Evolutionary conservation across 2,888 invertebrate species (phyloP).

Genomic region (Nomada hirtipes): DNA sequence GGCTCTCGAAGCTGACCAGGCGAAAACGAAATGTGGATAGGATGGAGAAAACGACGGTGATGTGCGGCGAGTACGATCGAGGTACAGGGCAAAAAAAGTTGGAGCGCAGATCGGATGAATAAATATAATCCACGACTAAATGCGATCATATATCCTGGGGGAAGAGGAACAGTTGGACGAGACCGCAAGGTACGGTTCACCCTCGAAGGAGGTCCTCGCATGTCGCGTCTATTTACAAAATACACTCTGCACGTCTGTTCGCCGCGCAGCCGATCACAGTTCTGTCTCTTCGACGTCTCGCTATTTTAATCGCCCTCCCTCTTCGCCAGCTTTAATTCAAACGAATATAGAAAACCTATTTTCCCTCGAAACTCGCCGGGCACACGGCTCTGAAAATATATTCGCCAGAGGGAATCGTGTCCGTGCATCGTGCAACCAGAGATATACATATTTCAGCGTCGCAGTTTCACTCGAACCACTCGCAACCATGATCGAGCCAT

Average conservation of each 20-base stretch:
- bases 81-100: not conserved
- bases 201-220: conserved; percentile 66
- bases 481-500: not conserved
- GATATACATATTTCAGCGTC: not conserved
- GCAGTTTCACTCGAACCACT: not conserved
- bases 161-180: conserved; percentile 34
- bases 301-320: conserved; percentile 25
- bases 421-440: too few relatives aligned
- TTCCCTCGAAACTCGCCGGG: not conserved
- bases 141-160: conserved; percentile 15
- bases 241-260: conserved; percentile 37
- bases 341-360: not conserved
- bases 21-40: conserved; percentile 4
- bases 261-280: conserved; percentile 25
- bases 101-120: not conserved
- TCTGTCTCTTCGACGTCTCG: conserved; percentile 30
- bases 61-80: not conserved
- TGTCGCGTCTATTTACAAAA: conserved; percentile 62
- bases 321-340: not conserved
- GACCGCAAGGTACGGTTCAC: conserved; percentile 53
- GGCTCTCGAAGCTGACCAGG: not conserved
- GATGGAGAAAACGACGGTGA: not conserved
- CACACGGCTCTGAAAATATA: too few relatives aligned
- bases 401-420: too few relatives aligned
- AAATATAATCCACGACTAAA: not conserved